These are phyloP conservation scores for Myiotriccus ornatus DNA, from an alignment of 2,797 vertebrate genomes.

Conservation along the genomic window DNA sequence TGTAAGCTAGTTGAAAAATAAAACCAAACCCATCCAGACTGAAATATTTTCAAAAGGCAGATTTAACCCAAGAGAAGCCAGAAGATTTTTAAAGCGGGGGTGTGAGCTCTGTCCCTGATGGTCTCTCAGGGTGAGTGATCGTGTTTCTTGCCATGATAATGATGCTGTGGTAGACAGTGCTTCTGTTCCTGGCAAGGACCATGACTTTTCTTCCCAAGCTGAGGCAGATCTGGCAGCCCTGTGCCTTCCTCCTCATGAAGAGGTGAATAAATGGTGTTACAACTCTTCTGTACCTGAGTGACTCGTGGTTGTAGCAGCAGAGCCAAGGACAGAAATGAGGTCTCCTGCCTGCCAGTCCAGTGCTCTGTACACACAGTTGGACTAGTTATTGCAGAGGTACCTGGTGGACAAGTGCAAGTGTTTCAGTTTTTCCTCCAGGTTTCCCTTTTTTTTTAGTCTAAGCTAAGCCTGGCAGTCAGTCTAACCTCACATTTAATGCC, in stretches of 20 bases:
- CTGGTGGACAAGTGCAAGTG: neutral
- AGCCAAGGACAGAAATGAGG: neutral
- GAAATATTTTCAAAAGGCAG: neutral
- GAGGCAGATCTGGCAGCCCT: neutral
- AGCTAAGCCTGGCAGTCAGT: neutral
- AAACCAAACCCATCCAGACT: neutral
- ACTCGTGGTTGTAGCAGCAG: neutral
- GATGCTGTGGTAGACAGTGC: neutral
- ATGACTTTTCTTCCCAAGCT: neutral
- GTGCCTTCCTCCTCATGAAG: neutral
- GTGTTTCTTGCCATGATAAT: neutral
- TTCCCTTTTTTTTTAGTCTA: neutral
- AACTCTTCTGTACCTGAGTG: neutral
- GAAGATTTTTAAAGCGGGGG: neutral
- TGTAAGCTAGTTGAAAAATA: conserved; percentile 1
- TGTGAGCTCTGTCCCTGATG: neutral
- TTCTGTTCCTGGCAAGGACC: neutral
- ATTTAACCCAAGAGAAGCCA: neutral
- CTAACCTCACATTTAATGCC: neutral
- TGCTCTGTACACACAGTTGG: accelerated
- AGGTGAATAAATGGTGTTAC: neutral
- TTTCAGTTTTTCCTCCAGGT: neutral
- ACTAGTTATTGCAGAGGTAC: neutral
- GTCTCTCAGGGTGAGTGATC: neutral
- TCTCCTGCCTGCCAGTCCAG: neutral